Evolutionary conservation across 2,888 invertebrate genomes (phyloP).

Genomic region (Cataglyphis cursor): DNA sequence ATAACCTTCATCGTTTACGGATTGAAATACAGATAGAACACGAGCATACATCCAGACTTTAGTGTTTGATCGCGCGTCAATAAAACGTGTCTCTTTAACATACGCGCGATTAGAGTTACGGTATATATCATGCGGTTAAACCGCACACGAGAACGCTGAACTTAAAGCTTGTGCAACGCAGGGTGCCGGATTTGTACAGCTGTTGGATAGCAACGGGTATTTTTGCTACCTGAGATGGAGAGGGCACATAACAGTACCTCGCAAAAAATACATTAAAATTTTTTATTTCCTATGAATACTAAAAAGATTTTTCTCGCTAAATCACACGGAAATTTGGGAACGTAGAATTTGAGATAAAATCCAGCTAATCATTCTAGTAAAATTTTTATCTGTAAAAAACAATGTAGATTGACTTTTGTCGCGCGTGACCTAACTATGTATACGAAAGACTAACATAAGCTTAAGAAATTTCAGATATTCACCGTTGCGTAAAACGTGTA

Average conservation of each 20-base stretch:
- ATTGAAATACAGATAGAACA: background rate
- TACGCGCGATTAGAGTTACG: background rate
- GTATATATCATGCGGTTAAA: conserved; percentile 13
- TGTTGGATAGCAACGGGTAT: conserved; percentile 66
- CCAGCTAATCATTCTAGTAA: background rate
- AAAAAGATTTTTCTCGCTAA: background rate
- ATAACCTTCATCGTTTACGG: background rate
- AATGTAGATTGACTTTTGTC: background rate
- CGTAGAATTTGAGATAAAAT: background rate
- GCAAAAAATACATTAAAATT: conserved; percentile 65
- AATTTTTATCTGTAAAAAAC: background rate
- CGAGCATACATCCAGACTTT: background rate
- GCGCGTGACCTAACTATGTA: too few relatives aligned
- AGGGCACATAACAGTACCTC: conserved; percentile 22
- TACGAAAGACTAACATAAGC: background rate
- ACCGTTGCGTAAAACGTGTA: background rate
- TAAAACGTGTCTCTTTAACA: conserved; percentile 10
- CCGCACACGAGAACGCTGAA: background rate
- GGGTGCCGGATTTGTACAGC: conserved; percentile 38
- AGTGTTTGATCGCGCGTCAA: background rate
- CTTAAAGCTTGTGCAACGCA: conserved; percentile 16
- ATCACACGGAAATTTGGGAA: background rate
- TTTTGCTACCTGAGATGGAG: conserved; percentile 67
- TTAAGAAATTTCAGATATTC: conserved; percentile 1
- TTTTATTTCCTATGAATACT: conserved; percentile 3